Evolutionary conservation across 2,113 vertebrate species (phyloP), one percentile per base, ranked within the genome.

Genomic region (Marcusenius ussheri): DNA sequence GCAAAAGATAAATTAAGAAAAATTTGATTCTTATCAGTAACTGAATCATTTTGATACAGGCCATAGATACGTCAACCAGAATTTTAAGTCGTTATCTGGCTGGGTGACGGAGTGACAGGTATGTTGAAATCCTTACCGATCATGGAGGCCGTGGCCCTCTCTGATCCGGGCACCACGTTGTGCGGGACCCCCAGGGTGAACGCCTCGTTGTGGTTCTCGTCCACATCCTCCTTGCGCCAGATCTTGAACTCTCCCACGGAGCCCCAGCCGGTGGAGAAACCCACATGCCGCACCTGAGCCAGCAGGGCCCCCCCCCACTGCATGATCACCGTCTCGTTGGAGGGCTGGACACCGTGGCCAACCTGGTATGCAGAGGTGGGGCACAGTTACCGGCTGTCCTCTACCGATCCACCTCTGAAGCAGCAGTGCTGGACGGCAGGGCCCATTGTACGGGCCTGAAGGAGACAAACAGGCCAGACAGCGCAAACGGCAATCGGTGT

Each of bases 211-310:
- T 98, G 97, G 95, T 98, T 98, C 94, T 98, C 97, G n/a, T 98
- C 98, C 31, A 95, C 96, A 90, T 97, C 97, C 93, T 97, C 96
- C 93, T 98, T 99, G 93, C 96, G 96, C 98, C 98, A 99, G 94
- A 98, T 97, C 92, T 97, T 97, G 95, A 98, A 98, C 94, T 99
- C 97, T 56, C 98, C 98, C 74, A 96, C 95, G 42, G 98, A 99
- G 91, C 98, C 98, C 98, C 97, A 98, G 92, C 98, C 98, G 15
- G 98, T 98, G 90, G 98, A 98, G 95, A 98, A 98, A 91, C 98
- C 98, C 42, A 98, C 95, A 92, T 98, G 97, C 91, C 95, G 96
- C 91, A 98, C 96, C 94, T 98, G 97, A 80, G 93, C 95, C 83
- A 94, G 92, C 89, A 92, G 95, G 42, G 93, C 94, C 86, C 95